Evolutionary conservation across 2,113 vertebrate species (phyloP).

Genomic region (Ciconia stormi): DNA sequence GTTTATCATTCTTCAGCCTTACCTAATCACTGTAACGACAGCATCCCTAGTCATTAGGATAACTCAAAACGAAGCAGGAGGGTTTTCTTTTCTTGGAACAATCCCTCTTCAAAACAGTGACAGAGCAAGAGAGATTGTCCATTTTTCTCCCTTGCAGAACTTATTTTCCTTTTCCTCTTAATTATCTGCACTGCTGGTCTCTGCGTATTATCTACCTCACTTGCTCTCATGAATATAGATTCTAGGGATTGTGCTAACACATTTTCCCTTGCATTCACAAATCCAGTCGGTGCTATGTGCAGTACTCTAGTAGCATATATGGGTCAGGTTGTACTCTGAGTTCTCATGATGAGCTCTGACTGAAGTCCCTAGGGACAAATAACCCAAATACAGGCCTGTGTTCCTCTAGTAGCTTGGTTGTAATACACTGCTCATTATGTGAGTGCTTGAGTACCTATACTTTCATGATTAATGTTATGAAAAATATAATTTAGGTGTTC

Average conservation of each 20-base stretch:
- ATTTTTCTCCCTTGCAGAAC: background rate
- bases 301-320: background rate
- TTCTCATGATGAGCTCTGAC: background rate
- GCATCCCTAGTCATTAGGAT: background rate
- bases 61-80: background rate
- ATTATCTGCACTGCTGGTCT: slow-evolving; percentile 2
- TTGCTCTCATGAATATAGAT: background rate
- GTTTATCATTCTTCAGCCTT: background rate
- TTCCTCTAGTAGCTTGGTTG: background rate
- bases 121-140: background rate
- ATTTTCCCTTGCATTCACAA: background rate
- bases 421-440: background rate
- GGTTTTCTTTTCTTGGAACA: background rate
- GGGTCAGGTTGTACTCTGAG: background rate
- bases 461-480: background rate
- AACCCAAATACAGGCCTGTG: background rate
- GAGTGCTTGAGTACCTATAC: background rate
- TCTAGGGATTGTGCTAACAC: background rate
- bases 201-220: background rate
- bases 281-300: background rate
- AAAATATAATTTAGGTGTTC: background rate
- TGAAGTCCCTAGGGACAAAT: background rate
- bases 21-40: background rate
- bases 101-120: background rate
- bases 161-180: background rate